Base-by-base conservation (phyloP, 35 echinoderm and acorn worm species). In the Ptychodera flava region DNA sequence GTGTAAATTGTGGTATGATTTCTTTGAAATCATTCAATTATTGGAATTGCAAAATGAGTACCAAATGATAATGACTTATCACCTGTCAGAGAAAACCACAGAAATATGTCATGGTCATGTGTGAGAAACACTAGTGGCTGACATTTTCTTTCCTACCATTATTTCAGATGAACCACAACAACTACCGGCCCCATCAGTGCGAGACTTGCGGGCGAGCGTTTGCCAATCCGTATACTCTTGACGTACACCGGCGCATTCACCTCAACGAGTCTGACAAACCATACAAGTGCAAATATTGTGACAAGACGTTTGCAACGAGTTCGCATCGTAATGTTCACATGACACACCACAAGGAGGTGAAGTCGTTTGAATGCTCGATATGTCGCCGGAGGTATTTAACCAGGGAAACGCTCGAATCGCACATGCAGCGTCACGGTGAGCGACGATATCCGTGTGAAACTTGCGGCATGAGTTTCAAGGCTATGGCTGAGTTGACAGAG, bases 271-370 rank as follows among this genome's bases (percentile, higher is more conserved):
- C 45, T 12, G 90, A 91, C 76, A 84, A 36, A 32, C 82, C 32
- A 33, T 35, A 52, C 30, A 34, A 84, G 28, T 91, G 90, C 32
- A 78, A 79, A 31, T 84, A 87, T 36, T 91, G 90, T 38, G 77
- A 45, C 1, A 93, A 93, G 79, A 84, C 82, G 16, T 97, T 97
- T 77, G 64, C 45, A 6, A 64, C 45, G 22, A 64, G 45, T 22
- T 64, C 45, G 6, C 45, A 64, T 64, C 45, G 45, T 22, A 64
- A 64, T 64, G 45, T 64, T 64, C 45, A 64, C 22, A 64, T 64
- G 45, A 64, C 45, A 22, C 45, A 64, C 45, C 45, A 64, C 45
- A 64, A 64, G 22, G 45, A 64, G 45, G 45, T 64, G 45, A 64
- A 64, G 22, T 64, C 45, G 6, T 64, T 64, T 64, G 45, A 64